phyloP scores from a whole-genome alignment of 2,113 vertebrate genomes.

The Prinia subflava region DNA sequence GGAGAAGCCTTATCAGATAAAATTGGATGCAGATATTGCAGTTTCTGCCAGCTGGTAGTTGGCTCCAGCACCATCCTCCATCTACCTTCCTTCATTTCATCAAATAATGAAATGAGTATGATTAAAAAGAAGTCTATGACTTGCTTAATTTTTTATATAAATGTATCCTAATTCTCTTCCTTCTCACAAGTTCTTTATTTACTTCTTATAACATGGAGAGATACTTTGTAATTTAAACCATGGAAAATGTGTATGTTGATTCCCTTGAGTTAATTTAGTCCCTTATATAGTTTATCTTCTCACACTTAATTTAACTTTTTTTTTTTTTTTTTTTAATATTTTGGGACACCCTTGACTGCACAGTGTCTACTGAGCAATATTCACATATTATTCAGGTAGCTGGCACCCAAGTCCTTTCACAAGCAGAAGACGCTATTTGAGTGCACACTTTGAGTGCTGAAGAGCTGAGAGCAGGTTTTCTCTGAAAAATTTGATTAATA shows the following conservation, averaged over 20 bases:
- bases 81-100: not conserved
- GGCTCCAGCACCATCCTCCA: not conserved
- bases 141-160: not conserved
- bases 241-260: not conserved
- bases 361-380: not conserved
- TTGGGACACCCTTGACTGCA: not conserved
- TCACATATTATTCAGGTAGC: not conserved
- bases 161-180: not conserved
- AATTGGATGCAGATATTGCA: not conserved
- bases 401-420: not conserved
- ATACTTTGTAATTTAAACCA: not conserved
- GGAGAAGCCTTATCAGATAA: not conserved
- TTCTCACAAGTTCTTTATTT: not conserved
- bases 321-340: too few species aligned
- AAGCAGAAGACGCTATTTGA: not conserved
- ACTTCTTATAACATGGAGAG: not conserved
- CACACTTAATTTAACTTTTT: not conserved
- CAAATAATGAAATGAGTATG: not conserved
- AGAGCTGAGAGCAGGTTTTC: not conserved
- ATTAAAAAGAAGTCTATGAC: not conserved
- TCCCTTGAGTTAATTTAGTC: not conserved
- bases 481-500: not conserved
- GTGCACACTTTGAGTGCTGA: not conserved
- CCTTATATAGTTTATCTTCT: not conserved
- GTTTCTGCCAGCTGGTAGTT: not conserved